Base-by-base conservation (phyloP, 2,113 vertebrate genomes). In the Formicarius rufipectus region DNA sequence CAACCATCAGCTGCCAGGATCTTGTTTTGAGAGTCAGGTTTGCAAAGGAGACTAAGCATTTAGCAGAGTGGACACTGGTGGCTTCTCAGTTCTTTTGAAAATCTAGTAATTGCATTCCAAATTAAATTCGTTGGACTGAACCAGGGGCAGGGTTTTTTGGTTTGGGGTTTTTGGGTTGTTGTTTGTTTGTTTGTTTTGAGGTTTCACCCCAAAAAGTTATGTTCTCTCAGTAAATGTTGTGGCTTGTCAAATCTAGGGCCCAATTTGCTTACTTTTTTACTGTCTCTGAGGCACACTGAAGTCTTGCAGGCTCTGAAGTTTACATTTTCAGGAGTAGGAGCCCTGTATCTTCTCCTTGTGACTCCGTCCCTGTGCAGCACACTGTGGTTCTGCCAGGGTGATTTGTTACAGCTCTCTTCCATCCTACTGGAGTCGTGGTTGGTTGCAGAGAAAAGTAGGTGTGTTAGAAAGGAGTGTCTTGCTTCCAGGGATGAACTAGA, bases 351-450 rank as follows among this genome's bases (percentile, higher is more conserved):
- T 28, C 14, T 47, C 42, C 27, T 13, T 17, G 37, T 6, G 35
- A 24, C 23, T 82, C 37, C 39, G 21, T 66, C 40, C 23, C 37
- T 17, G 21, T 2, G 6, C 35, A 28, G 47, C 42, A 17, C 10
- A 3, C 37, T 14, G 11, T 27, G 35, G 10, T 33, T 44, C 18
- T 53, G 1, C 0, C 11, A n/a, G 40, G 22, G 4, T 35, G 40
- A n/a, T 58, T 40, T 42, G 9, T 71, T 59, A 31, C 8, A 60
- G 8, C 30, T 74, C 17, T 47, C 16, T 49, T 68, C 30, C 6
- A 7, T 20, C 66, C 73, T 27, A 0, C 35, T 28, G 64, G 22
- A 73, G 37, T 50, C 74, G 18, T 1, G 14, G 39, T 2, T 30
- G 31, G 14, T 4, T 84, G 56, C 37, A 82, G 64, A 35, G 73